Evolutionary conservation across 2,888 invertebrate genomes (phyloP).

Genomic region (Belgica antarctica): DNA sequence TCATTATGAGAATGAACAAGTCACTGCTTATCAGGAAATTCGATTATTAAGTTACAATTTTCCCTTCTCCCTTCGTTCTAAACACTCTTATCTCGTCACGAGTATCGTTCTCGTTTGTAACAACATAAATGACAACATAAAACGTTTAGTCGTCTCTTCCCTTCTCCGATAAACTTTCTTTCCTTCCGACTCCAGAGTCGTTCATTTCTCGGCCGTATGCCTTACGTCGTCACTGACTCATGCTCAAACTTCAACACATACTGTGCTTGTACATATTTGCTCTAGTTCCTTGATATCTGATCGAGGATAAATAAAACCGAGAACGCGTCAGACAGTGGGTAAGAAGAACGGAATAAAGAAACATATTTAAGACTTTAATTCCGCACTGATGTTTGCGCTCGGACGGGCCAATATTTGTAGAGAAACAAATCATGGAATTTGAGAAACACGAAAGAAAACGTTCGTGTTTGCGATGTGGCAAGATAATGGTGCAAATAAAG

Average conservation of each 20-base stretch:
- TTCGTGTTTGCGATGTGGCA: conserved; percentile 13
- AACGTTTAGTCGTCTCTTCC: neutral
- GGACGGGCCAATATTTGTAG: conserved; percentile 10
- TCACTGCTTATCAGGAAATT: conserved; percentile 40
- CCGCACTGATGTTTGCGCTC: conserved; percentile 10
- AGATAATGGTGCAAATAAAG: conserved; percentile 1
- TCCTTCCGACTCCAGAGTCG: neutral
- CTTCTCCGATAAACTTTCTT: neutral
- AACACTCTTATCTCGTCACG: conserved; percentile 10
- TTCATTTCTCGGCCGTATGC: neutral
- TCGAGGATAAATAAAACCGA: conserved; percentile 15
- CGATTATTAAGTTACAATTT: conserved; percentile 39
- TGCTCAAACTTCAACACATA: neutral
- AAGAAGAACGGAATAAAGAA: neutral
- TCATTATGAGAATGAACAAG: conserved; percentile 25
- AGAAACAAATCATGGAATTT: neutral
- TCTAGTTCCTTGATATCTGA: conserved; percentile 11
- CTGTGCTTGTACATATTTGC: conserved; percentile 19
- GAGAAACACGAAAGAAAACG: conserved; percentile 12
- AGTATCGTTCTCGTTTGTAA: conserved; percentile 34
- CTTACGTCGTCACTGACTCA: conserved; percentile 28
- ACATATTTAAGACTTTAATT: conserved; percentile 35
- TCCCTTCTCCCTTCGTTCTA: neutral
- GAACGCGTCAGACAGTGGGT: neutral
- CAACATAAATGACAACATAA: conserved; percentile 36